Base-by-base conservation (phyloP, 2,113 vertebrate species). In the Mormyrus lacerda region DNA sequence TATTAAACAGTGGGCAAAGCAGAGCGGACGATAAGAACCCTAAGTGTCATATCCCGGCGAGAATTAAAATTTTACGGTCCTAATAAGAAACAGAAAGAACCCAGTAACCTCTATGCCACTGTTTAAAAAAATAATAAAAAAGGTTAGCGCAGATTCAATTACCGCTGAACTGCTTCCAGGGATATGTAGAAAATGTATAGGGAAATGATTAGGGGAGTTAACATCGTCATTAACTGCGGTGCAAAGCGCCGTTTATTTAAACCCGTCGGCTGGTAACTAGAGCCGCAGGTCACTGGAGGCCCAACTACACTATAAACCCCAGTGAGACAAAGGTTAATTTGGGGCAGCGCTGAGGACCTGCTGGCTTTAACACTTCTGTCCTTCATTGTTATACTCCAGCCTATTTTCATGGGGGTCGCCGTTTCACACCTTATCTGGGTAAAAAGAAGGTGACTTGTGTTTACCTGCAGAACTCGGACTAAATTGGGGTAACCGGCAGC, bases 131-230 rank as follows among this genome's bases (percentile, higher is more conserved):
- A 83, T 48, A 8, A 84, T 24, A 45, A 84, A 45, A 84, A 84
- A 84, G 93, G 92, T 93, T 92, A 91, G 76, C 76, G 94, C 95
- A 93, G 91, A 94, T 93, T 94, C 93, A 95, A 93, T 94, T 94
- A 94, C 93, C 91, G 90, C 85, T 91, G 93, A 89, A 35, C 88
- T 35, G 90, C 92, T 92, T 93, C 90, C 90, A 89, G 89, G 47
- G 44, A 89, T 89, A 87, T 55, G 92, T 91, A 91, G 92, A 0
- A 88, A 88, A 94, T 91, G 91, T 24, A 91, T 85, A 92, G 90
- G 89, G 73, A 93, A 93, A 92, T 73, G 13, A 94, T 92, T 88
- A 93, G 89, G 85, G 84, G 76, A 91, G 69, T 88, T 44, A 87
- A 87, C 92, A 92, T 93, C 93, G 91, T 91, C 92, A 92, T 92